phyloP scores from a whole-genome alignment of 2,888 invertebrate species.

The Gymnocheta viridis region DNA sequence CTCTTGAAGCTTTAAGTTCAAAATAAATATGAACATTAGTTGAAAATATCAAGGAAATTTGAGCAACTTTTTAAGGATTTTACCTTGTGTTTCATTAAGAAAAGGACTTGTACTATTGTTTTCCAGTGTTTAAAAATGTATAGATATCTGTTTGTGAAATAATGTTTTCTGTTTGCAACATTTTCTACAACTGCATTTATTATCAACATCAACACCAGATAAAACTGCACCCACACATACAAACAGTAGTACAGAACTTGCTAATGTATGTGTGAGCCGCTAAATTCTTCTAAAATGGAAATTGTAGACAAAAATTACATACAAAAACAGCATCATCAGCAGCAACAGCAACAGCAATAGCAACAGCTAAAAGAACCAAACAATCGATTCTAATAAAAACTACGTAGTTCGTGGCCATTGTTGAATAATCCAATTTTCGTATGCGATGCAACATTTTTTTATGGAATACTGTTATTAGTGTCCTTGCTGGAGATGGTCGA shows the following conservation, averaged over 20 bases:
- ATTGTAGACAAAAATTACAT: slow-evolving; percentile 35
- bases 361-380: slow-evolving; percentile 12
- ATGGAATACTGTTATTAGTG: slow-evolving; percentile 8
- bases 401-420: slow-evolving; percentile 17
- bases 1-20: too few relatives aligned
- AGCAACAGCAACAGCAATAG: not conserved
- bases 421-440: slow-evolving; percentile 29
- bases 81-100: not conserved
- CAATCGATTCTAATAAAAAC: slow-evolving; percentile 5
- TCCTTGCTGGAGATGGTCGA: slow-evolving; percentile 9
- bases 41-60: not conserved
- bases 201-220: slow-evolving; percentile 49
- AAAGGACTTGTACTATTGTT: not conserved
- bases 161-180: slow-evolving; percentile 36
- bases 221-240: not conserved
- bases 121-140: not conserved
- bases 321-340: not conserved
- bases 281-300: slow-evolving; percentile 38
- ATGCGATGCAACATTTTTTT: not conserved
- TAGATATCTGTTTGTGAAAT: not conserved
- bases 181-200: slow-evolving; percentile 55
- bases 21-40: not conserved
- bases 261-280: not conserved
- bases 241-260: not conserved
- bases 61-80: not conserved